Evolutionary conservation across 2,113 vertebrate species (phyloP), one percentile per base, ranked within the genome.

Genomic region (Ctenodactylus gundi): DNA sequence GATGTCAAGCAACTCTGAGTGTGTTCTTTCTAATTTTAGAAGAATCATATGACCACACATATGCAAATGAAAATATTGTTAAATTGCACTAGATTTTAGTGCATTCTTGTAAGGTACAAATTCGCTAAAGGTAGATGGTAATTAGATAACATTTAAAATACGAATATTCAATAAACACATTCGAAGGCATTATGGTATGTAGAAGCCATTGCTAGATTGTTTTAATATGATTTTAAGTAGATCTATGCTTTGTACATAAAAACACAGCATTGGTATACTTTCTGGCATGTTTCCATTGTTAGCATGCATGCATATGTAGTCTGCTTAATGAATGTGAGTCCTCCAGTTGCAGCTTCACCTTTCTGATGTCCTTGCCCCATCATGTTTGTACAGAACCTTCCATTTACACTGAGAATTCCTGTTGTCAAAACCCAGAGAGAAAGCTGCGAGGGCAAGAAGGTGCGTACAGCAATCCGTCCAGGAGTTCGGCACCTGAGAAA

Each of bases 51-150:
- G 82, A 85, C 75, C 76, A 58, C 44, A 8, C 31, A 90, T 70
- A 68, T 29, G 85, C 4, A 92, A 85, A 91, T 78, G 23, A 11
- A 94, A 81, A 93, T 95, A 85, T 76, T 93, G 49, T 51, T 80
- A 87, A 87, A 4, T 51, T 85, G 1, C 27, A 78, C 36, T 88
- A 86, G 91, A 51, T 41, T 23, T 72, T 67, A 64, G 23, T 68
- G 34, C 2, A 77, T 58, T 73, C 23, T 55, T 85, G 84, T 64
- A 88, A 7, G 65, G 1, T 41, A 88, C 29, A 94, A 12, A 6
- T 75, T 93, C 58, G 44, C 81, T 29, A 1, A 85, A 17, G 64
- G 58, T 86, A 5, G 18, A 87, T 12, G 17, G 5, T 64, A 1
- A 91, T 67, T 80, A 68, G 23, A 89, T 60, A 62, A 57, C 84